phyloP scores from a whole-genome alignment of 2,113 vertebrate species.

The Malurus alboscapulatus region DNA sequence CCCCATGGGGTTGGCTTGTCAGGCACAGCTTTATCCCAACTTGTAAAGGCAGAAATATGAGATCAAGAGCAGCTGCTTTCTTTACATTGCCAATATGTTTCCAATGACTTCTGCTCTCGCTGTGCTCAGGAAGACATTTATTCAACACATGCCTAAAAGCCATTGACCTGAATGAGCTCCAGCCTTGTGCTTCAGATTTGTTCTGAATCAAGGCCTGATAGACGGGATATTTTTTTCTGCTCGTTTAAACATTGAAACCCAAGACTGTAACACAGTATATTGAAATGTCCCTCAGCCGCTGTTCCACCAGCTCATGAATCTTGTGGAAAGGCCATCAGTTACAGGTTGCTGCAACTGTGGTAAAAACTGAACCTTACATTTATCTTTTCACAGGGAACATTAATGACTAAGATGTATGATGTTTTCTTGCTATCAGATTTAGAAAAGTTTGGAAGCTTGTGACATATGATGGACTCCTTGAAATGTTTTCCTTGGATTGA shows the following conservation, averaged over 20 bases:
- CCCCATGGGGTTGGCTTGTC: background rate
- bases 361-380: conserved; percentile 26
- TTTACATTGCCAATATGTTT: background rate
- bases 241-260: conserved; percentile 5
- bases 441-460: conserved; percentile 29
- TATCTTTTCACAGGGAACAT: background rate
- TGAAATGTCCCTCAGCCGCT: background rate
- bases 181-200: background rate
- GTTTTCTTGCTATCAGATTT: conserved; percentile 24
- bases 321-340: conserved; percentile 9
- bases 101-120: background rate
- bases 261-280: background rate
- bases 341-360: conserved; percentile 26
- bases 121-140: background rate
- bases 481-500: conserved; percentile 50
- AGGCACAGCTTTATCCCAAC: background rate
- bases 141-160: background rate
- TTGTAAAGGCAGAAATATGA: background rate
- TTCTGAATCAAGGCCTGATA: background rate
- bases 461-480: background rate
- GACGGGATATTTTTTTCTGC: background rate
- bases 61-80: background rate
- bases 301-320: conserved; percentile 51
- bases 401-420: background rate
- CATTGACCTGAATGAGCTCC: background rate